Evolutionary conservation across 2,888 invertebrate genomes (phyloP), one percentile per base, ranked within the genome.

Genomic region (Seladonia tumulorum): DNA sequence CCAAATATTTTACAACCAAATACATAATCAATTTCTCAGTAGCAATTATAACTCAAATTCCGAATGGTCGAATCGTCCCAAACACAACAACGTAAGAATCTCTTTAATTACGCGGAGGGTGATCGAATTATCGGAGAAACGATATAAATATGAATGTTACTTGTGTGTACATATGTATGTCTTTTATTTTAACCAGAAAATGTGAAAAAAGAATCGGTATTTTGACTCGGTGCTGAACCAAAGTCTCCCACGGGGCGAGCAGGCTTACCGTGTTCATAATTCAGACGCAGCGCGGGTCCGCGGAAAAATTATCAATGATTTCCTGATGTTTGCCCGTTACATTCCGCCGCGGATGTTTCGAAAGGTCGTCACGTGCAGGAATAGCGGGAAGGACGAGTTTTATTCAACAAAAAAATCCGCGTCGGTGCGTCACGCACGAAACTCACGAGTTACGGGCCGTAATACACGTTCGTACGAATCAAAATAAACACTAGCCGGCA

Each of bases 321-420:
- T 90, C 83, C 85, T 78, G 80, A 83, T 82, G 79, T 47, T 74
- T 72, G 71, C 18, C 85, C 90, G 85, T 90, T 90, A 90, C 85
- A 90, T 90, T 87, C 89, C 87, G 60, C 77, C 75, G 81, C 75
- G 89, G 81, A 85, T 90, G 81, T 79, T 83, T 81, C 83, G 78
- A 83, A 83, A 85, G 83, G 84, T 82, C 89, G 87, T 85, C 83
- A 81, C 82, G 79, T 73, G 79, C 82, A 71, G 77, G 82, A 85
- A 89, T 90, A 87, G 88, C 85, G 82, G 87, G 76, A 88, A 87
- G 85, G 79, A 87, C 82, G 78, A 85, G 85, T 85, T 82, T 82
- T 75, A 66, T 78, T 76, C n/a, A 83, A n/a, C n/a, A n/a, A n/a
- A 85, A 76, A 76, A 81, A 81, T 83, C 47, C 47, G 29, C 53